These are phyloP conservation scores for Atrina japonica DNA, from an alignment of 2,888 invertebrate species.

Conservation along the genomic window DNA sequence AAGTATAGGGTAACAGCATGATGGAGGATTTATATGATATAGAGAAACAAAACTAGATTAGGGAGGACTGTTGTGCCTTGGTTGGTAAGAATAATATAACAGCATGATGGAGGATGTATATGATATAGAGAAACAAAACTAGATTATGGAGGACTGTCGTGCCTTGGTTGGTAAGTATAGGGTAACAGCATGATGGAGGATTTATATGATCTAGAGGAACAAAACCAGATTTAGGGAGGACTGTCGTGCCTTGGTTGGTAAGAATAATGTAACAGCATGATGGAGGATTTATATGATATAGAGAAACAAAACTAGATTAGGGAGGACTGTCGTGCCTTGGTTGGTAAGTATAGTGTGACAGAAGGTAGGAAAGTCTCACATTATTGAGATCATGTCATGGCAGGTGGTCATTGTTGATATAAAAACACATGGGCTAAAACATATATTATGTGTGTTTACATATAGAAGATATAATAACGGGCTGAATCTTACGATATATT, in stretches of 20 bases:
- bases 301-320: conserved; percentile 94
- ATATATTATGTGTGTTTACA: too few relatives aligned
- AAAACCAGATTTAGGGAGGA: conserved; percentile 93
- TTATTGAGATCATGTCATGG: too few relatives aligned
- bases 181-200: too few relatives aligned
- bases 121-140: conserved; percentile 93
- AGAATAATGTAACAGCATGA: conserved; percentile 58
- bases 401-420: too few relatives aligned
- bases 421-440: too few relatives aligned
- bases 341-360: conserved; percentile 83
- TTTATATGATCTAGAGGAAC: conserved; percentile 96
- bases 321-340: conserved; percentile 93
- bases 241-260: conserved; percentile 91
- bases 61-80: conserved; percentile 94
- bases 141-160: conserved; percentile 92
- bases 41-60: conserved; percentile 92
- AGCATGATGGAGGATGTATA: too few relatives aligned
- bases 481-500: too few relatives aligned
- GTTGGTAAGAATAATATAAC: conserved; percentile 84
- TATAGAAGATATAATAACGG: too few relatives aligned
- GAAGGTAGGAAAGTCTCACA: too few relatives aligned
- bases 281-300: conserved; percentile 97
- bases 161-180: conserved; percentile 87
- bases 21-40: conserved; percentile 98
- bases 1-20: conserved; percentile 62